Evolutionary conservation across 1,140 invertebrate genomes (phyloP), one percentile per base, ranked within the genome.

Genomic region (Bombus sylvicola): DNA sequence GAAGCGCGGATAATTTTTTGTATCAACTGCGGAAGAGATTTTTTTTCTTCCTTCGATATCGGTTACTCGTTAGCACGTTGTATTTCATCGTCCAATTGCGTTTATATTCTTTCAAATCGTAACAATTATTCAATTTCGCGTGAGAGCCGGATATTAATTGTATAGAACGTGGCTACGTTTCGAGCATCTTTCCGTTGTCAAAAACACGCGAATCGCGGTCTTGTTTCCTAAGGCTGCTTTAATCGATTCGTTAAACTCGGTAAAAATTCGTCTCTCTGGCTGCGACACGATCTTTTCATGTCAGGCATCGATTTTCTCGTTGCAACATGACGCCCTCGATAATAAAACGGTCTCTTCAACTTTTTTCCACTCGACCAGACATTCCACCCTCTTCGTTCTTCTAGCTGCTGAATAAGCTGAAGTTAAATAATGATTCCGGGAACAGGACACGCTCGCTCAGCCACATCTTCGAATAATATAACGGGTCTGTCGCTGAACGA

Each of bases 381-480:
- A 86, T 82, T 88, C 47, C 37, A 47, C 41, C n/a, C 22, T 47
- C 57, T 78, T n/a, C 28, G 25, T 22, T 53, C 68, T 59, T 80
- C 85, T 15, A 69, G 53, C 15, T n/a, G 87, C 76, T 89, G 88
- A 89, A 89, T 89, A 86, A 89, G 87, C 79, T 47, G 78, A 82
- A 86, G 87, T 88, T 88, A 88, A 89, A 88, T 86, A 85, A 86
- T 79, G 78, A 82, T 78, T 71, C 41, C 31, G 5, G 66, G 28
- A 66, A 81, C 72, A 69, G 43, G 71, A 43, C 79, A 75, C 31
- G 77, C 78, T 78, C 39, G 34, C 53, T 69, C 39, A 62, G 77
- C 76, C 75, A 73, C 79, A 57, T 37, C 59, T 68, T 22, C 28
- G 43, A 75, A 75, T 75, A 81, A 81, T 64, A 76, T 62, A 68